phyloP scores from a whole-genome alignment of 2,113 vertebrate species.

The Morphnarchus princeps region DNA sequence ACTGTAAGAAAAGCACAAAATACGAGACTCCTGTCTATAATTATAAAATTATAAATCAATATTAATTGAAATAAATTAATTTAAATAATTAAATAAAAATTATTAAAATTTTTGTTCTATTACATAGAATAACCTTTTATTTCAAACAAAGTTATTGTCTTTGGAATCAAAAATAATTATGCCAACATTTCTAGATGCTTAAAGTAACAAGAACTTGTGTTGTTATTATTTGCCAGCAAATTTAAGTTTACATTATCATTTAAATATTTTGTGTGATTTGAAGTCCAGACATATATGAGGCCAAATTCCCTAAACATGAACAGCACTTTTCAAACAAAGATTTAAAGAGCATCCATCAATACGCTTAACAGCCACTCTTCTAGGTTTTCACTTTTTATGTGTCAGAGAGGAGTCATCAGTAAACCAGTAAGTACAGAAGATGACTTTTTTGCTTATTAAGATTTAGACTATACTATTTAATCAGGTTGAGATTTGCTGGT shows the following conservation, averaged over 20 bases:
- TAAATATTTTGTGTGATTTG: background rate
- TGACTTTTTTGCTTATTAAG: background rate
- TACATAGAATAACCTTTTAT: background rate
- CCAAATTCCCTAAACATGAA: background rate
- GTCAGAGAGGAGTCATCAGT: background rate
- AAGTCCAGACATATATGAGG: background rate
- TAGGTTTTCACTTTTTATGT: background rate
- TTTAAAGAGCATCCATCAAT: background rate
- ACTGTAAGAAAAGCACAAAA: background rate
- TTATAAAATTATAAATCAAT: background rate
- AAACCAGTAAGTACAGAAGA: background rate
- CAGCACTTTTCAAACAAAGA: background rate
- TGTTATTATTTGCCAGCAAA: background rate
- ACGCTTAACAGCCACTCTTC: background rate
- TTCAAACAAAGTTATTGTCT: background rate
- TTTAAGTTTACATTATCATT: background rate
- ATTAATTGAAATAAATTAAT: background rate
- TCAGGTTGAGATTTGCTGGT: background rate
- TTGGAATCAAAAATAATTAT: background rate
- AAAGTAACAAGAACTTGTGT: background rate
- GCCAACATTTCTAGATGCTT: background rate
- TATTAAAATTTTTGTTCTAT: background rate
- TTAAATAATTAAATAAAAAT: background rate
- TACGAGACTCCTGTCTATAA: background rate
- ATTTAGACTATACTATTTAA: background rate